These are phyloP conservation scores for Tapirus indicus DNA, from an alignment of 2,797 vertebrate genomes.

Conservation along the genomic window DNA sequence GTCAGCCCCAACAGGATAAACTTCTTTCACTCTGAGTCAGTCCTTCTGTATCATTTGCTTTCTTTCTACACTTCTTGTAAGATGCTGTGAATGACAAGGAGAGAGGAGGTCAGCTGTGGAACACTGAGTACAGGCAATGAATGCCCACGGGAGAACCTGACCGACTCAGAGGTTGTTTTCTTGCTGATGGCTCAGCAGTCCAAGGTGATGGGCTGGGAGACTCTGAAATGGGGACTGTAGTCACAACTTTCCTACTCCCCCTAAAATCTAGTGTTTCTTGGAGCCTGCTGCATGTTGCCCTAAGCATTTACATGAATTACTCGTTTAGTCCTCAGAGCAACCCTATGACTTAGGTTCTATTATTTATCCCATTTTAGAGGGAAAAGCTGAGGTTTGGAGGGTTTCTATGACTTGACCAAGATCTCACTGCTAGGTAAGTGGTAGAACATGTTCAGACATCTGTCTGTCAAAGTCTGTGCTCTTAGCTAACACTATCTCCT, in stretches of 20 bases:
- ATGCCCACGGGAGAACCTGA: background rate
- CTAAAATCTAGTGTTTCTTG: background rate
- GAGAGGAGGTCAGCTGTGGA: background rate
- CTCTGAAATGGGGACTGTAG: background rate
- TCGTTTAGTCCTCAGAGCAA: background rate
- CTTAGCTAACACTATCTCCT: background rate
- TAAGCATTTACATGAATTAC: background rate
- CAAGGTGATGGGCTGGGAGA: background rate
- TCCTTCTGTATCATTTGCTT: background rate
- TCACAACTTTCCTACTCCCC: background rate
- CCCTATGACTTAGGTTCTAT: background rate
- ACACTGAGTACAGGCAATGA: background rate
- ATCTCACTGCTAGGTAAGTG: background rate
- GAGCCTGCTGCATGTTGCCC: background rate
- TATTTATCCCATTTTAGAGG: conserved; percentile 17
- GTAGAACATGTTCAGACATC: background rate
- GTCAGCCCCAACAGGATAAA: background rate
- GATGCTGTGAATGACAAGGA: background rate
- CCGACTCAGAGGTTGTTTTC: background rate
- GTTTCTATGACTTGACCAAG: background rate
- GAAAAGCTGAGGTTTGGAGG: background rate
- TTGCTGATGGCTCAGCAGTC: background rate
- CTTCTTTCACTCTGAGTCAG: background rate
- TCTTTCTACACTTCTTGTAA: background rate
- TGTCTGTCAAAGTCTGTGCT: background rate